Conservation (phyloP, 1,140 invertebrate genomes). For the Drosophila tropicalis region DNA sequence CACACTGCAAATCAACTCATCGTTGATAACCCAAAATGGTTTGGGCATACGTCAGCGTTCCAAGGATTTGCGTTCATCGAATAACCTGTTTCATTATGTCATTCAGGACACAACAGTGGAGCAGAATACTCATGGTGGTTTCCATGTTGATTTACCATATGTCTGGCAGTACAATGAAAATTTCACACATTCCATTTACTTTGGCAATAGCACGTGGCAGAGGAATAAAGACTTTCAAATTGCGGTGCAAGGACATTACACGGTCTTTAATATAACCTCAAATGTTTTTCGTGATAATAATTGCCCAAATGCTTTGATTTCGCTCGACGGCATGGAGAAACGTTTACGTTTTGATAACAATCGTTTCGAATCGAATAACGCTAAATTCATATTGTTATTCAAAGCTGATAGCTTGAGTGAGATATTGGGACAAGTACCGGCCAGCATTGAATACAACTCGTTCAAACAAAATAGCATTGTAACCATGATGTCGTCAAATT, state of each 20-base stretch:
- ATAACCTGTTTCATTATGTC: constrained; percentile 97
- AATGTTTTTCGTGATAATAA: constrained; percentile 94
- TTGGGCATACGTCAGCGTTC: constrained; percentile 94
- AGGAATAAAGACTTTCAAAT: constrained; percentile 94
- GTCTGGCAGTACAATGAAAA: constrained; percentile 98
- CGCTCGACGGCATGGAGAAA: constrained; percentile 98
- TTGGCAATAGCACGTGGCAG: constrained; percentile 93
- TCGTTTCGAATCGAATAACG: constrained; percentile 92
- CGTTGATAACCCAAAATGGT: constrained; percentile 92
- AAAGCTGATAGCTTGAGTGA: constrained; percentile 96
- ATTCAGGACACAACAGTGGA: constrained; percentile 94
- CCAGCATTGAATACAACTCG: constrained; percentile 91
- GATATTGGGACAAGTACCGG: constrained; percentile 92
- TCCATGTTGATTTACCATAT: constrained; percentile 94
- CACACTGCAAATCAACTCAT: constrained; percentile 92
- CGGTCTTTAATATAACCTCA: constrained; percentile 91
- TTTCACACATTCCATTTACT: constrained; percentile 94
- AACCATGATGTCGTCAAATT: constrained; percentile 52
- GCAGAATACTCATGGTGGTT: constrained; percentile 91
- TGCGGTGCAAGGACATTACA: constrained; percentile 95
- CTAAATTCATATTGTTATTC: constrained; percentile 94
- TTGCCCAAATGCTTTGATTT: constrained; percentile 92
- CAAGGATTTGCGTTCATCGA: constrained; percentile 94
- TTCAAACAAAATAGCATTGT: constrained; percentile 89
- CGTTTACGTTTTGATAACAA: constrained; percentile 91